Evolutionary conservation across 2,797 vertebrate species (phyloP).

Genomic region (Pangasius larnaudii): DNA sequence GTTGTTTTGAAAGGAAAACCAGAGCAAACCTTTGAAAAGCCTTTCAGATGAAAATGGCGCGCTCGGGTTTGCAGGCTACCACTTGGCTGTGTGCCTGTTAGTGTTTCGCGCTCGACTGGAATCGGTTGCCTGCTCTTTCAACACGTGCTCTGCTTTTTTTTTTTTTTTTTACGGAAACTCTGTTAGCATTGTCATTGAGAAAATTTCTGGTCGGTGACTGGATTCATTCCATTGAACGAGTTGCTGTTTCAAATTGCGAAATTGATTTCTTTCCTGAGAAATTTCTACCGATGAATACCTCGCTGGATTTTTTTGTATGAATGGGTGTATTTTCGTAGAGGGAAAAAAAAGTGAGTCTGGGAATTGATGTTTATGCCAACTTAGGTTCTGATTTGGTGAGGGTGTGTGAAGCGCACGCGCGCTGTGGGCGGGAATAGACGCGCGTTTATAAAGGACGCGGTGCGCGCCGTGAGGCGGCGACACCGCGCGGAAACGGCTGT

Average conservation of each 20-base stretch:
- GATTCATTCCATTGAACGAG: background rate
- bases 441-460: constrained; percentile 65
- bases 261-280: background rate
- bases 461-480: constrained; percentile 63
- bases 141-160: background rate
- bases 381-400: constrained; percentile 67
- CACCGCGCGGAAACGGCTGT: constrained; percentile 59
- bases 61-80: background rate
- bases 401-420: constrained; percentile 73
- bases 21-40: no score
- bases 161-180: background rate
- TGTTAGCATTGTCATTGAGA: background rate
- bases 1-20: background rate
- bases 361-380: constrained; percentile 45
- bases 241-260: background rate
- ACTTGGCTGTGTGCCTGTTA: constrained; percentile 21
- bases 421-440: constrained; percentile 74
- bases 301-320: background rate
- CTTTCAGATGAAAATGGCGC: background rate
- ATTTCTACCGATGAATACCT: background rate
- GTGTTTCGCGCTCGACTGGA: constrained; percentile 1
- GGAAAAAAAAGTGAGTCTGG: background rate
- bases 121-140: background rate
- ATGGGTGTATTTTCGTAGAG: background rate
- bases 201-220: background rate